Base-by-base conservation (phyloP, 2,113 vertebrate genomes). In the Vireo altiloquus region DNA sequence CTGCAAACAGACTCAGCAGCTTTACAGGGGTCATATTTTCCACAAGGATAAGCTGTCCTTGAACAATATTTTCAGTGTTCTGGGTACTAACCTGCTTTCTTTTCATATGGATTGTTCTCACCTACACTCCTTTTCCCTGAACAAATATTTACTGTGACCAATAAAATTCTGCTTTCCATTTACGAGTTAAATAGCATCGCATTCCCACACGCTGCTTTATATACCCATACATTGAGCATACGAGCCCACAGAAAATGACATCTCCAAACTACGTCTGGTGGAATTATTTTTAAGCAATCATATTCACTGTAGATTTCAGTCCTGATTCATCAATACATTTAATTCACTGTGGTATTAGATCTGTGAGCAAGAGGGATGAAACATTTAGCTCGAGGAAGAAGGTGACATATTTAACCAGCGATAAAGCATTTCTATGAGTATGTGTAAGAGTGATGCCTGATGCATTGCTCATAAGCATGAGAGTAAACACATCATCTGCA, bases 1-100 rank as follows among this genome's bases (percentile, higher is more conserved):
- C 87, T 96, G 93, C 96, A 96, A 97, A 96, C 94, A 96, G 81
- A 90, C 87, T 93, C 78, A 92, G 88, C 83, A 93, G 90, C 96
- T 89, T 94, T 92, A 91, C 83, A 35, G 94, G 96, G 78, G 92
- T 95, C 94, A 95, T 94, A 95, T 97, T 97, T 97, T 95, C 94
- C 94, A 84, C 96, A 97, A 97, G 93, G 95, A 97, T 95, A 97
- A 95, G 86, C 76, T 94, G 95, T 97, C 96, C 96, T 96, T 97
- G 96, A 96, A 92, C 53, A 95, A 60, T 89, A 95, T 97, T 95
- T 92, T 83, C 95, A 93, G 33, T 83, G 88, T 83, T 88, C 90
- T 94, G 90, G 64, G 33, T 90, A 96, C 74, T 76, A 90, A 75
- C 13, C 5, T 63, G 81, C 65, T 95, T 95, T 91, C 92, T 95